Evolutionary conservation across 92 coral and sea anemone genomes (phyloP).

Genomic region (Diadumene lineata): DNA sequence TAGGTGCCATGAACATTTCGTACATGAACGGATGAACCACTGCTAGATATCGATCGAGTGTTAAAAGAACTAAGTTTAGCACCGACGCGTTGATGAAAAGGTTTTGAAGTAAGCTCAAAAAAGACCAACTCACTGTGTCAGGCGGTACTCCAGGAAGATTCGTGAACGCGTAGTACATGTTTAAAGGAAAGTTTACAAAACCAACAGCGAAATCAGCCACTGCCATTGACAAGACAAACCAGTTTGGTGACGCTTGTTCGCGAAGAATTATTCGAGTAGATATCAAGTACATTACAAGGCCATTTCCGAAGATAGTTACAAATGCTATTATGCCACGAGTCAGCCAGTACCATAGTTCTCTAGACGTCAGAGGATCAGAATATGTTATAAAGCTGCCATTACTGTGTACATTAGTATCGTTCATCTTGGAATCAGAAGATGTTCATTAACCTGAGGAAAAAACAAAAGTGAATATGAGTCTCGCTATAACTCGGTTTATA

Average conservation of each 20-base stretch:
- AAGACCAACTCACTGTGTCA: not conserved
- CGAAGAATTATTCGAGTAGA: conserved; percentile 27
- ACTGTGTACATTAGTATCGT: not conserved
- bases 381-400: not conserved
- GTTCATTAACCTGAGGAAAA: conserved; percentile 11
- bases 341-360: conserved; percentile 39
- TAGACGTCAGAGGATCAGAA: conserved; percentile 11
- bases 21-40: conserved; percentile 46
- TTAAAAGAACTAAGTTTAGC: conserved; percentile 21
- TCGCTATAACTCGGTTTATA: not conserved
- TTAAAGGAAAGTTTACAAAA: conserved; percentile 26
- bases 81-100: conserved; percentile 32
- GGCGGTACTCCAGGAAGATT: not conserved
- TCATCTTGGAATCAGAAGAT: not conserved
- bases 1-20: conserved; percentile 29
- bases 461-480: conserved; percentile 3
- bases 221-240: conserved; percentile 44
- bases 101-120: conserved; percentile 25
- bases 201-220: conserved; percentile 42
- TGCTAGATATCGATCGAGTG: conserved; percentile 37
- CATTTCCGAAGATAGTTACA: conserved; percentile 44
- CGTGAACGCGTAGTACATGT: conserved; percentile 19
- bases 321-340: conserved; percentile 35
- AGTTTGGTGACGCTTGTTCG: conserved; percentile 43
- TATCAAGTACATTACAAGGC: conserved; percentile 37